Base-by-base conservation (phyloP, 2,113 vertebrate species). In the Beaufortia kweichowensis region DNA sequence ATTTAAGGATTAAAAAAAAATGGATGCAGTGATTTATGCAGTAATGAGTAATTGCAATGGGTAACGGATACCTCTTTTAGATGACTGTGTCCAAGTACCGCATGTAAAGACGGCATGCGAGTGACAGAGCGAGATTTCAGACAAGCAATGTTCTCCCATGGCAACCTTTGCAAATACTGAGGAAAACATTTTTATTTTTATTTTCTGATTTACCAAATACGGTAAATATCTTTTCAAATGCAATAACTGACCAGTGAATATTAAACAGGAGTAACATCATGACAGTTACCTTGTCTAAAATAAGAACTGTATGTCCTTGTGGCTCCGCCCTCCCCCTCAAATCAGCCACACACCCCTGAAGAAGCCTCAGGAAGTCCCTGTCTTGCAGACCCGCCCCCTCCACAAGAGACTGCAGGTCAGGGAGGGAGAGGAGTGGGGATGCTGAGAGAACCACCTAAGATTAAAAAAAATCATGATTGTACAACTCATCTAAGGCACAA, bases 161-260 rank as follows among this genome's bases (percentile, higher is more conserved):
- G 95, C 78, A 98, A 88, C 85, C 92, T 95, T 83, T 98, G 96
- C 33, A 98, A 90, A 62, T 95, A 90, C 96, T 96, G 85, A 19
- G 63, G 7, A 53, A 73, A 28, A 56, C 15, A 35, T n/a, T n/a
- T n/a, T n/a, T n/a, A n/a, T n/a, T n/a, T n/a, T n/a, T n/a, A n/a
- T n/a, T n/a, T n/a, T n/a, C n/a, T n/a, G n/a, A n/a, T n/a, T n/a
- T n/a, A n/a, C n/a, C n/a, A n/a, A n/a, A n/a, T n/a, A n/a, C n/a
- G n/a, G n/a, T n/a, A n/a, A n/a, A n/a, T n/a, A n/a, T n/a, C 43
- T 4, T 46, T 46, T 15, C 15, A 46, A 12, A 43, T 43, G 10
- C 12, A 43, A 12, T 12, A 12, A 3, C 12, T 12, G 15, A 15
- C 14, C 43, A 46, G 43, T 29, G 31, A 29, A n/a, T 9, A 29